Percentiles rank a stretch among this genome's conserved stretches.
phyloP scores from a whole-genome alignment of 2,113 vertebrate genomes.

The Oceanodroma tethys region DNA sequence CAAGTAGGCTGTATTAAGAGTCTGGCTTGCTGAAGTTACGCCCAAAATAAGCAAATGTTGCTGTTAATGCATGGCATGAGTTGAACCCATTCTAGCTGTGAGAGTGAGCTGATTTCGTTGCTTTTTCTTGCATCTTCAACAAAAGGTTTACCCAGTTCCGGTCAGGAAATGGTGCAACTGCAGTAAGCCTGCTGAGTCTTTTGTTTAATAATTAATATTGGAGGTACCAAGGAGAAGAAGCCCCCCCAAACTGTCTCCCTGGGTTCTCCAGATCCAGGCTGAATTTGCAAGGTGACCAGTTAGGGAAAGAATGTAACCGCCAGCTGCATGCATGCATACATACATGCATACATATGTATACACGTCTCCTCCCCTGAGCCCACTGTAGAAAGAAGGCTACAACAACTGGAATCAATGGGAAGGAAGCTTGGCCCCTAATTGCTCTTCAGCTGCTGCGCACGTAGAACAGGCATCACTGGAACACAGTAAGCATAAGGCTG shows the following conservation, averaged over 20 bases:
- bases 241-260: neutral
- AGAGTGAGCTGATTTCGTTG: neutral
- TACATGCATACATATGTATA: accelerated
- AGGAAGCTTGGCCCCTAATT: neutral
- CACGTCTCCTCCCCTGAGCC: neutral
- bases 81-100: neutral
- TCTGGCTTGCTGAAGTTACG: neutral
- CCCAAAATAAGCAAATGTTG: neutral
- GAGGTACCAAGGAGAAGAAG: neutral
- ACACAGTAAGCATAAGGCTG: neutral
- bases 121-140: neutral
- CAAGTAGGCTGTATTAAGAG: neutral
- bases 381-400: neutral
- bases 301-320: accelerated
- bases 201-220: neutral
- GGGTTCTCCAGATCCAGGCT: neutral
- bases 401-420: neutral
- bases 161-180: neutral
- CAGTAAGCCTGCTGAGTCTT: neutral
- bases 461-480: neutral
- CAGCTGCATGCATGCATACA: neutral
- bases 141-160: neutral
- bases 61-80: accelerated
- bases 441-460: neutral
- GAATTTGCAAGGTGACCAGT: neutral